Conservation (phyloP, 37 sponge, comb jelly and placozoan species). For the Tethya wilhelma region DNA sequence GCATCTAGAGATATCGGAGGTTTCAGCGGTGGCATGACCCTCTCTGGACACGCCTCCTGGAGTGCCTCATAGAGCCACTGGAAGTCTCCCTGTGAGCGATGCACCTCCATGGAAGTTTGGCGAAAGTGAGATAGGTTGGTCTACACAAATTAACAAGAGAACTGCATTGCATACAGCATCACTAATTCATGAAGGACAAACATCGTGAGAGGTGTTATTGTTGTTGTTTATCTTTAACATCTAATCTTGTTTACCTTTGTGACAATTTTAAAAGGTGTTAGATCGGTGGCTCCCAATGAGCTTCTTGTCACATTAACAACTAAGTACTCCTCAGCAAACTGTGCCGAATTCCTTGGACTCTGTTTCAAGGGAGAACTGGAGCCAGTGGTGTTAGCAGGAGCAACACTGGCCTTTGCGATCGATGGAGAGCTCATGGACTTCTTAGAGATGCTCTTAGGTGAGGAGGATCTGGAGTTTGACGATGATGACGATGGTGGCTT, state of each 20-base stretch:
- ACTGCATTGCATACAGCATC: too few species aligned
- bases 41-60: slow-evolving; percentile 81
- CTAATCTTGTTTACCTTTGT: slow-evolving; percentile 54
- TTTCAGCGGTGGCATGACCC: slow-evolving; percentile 75
- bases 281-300: slow-evolving; percentile 55
- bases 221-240: background rate
- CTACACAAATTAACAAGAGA: slow-evolving; percentile 7
- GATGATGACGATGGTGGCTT: background rate
- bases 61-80: slow-evolving; percentile 83
- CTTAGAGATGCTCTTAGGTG: background rate
- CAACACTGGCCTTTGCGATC: background rate
- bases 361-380: slow-evolving; percentile 3
- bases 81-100: slow-evolving; percentile 84
- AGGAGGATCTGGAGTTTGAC: background rate
- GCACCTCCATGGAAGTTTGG: slow-evolving; percentile 51
- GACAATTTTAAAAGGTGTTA: slow-evolving; percentile 83
- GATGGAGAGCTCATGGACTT: background rate
- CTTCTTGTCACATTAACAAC: slow-evolving; percentile 69
- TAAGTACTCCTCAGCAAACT: slow-evolving; percentile 6
- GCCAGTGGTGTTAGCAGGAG: too few species aligned
- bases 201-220: background rate
- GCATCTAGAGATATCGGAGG: slow-evolving; percentile 82
- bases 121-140: slow-evolving; percentile 57
- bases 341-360: background rate
- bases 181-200: background rate